Conservation (phyloP, 2,113 vertebrate genomes). For the Butorides virescens region DNA sequence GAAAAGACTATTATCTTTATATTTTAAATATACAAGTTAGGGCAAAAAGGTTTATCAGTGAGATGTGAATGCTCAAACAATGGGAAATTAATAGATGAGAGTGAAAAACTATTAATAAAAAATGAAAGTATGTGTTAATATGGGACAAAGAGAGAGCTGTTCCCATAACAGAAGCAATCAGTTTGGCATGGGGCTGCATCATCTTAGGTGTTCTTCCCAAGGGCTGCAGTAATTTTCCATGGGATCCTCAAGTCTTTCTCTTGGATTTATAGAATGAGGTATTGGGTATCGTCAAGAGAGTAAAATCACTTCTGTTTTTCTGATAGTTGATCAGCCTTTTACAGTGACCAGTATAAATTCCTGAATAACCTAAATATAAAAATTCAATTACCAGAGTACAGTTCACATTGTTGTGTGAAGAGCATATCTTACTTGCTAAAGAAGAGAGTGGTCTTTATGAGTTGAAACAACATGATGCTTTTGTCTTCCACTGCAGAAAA, state of each 20-base stretch:
- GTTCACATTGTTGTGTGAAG: neutral
- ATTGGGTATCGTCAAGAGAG: neutral
- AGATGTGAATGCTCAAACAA: neutral
- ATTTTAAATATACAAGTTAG: neutral
- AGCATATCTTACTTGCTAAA: neutral
- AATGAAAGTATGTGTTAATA: neutral
- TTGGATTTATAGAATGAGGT: neutral
- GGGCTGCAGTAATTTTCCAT: neutral
- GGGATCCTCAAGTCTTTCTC: neutral
- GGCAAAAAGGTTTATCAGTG: neutral
- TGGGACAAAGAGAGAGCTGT: neutral
- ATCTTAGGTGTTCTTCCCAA: neutral
- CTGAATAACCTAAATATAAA: neutral
- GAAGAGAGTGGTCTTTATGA: neutral
- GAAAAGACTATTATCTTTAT: neutral
- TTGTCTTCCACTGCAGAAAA: neutral
- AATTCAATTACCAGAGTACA: neutral
- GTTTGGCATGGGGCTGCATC: neutral
- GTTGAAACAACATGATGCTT: neutral
- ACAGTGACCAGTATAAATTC: neutral
- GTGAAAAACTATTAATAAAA: neutral
- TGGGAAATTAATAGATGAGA: neutral
- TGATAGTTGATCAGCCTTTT: neutral
- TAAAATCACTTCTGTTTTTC: neutral
- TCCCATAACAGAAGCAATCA: neutral